Evolutionary conservation across 2,888 invertebrate species (phyloP).

Genomic region (Thecophora atra): DNA sequence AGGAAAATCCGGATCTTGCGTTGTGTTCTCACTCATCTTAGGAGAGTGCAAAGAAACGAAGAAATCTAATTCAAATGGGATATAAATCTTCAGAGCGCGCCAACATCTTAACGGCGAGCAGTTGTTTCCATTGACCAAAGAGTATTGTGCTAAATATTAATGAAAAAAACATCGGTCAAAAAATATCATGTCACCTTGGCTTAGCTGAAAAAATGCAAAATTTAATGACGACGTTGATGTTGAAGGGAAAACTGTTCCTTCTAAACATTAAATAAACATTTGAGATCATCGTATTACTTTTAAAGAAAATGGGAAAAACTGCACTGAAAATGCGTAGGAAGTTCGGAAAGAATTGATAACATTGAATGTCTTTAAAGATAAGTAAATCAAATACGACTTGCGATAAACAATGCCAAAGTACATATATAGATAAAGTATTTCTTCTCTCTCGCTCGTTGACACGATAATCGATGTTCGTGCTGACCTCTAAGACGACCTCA

Average conservation of each 20-base stretch:
- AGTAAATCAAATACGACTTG: neutral
- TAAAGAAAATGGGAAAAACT: neutral
- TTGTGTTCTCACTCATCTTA: slow-evolving; percentile 18
- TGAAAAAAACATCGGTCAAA: neutral
- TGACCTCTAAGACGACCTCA: slow-evolving; percentile 48
- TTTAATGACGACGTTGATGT: slow-evolving; percentile 7
- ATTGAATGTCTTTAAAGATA: slow-evolving; percentile 6
- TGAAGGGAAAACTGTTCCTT: neutral
- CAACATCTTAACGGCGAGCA: slow-evolving; percentile 21
- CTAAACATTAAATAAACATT: slow-evolving; percentile 26
- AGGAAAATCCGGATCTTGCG: slow-evolving; percentile 36
- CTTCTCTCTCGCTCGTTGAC: slow-evolving; percentile 35
- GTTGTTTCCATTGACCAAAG: slow-evolving; percentile 14
- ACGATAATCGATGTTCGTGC: slow-evolving; percentile 43
- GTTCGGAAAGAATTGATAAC: neutral
- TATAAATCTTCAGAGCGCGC: slow-evolving; percentile 27
- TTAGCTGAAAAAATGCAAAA: slow-evolving; percentile 23
- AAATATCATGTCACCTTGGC: slow-evolving; percentile 18
- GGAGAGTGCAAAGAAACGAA: neutral
- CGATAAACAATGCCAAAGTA: neutral
- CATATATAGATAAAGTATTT: too few species aligned
- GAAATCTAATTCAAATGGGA: slow-evolving; percentile 30
- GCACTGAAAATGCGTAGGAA: neutral
- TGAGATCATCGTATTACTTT: slow-evolving; percentile 20
- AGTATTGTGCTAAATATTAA: neutral